Percentiles rank a stretch among this genome's conserved stretches.
Evolutionary conservation across 2,797 vertebrate species (phyloP).

Genomic region (Martes flavigula): DNA sequence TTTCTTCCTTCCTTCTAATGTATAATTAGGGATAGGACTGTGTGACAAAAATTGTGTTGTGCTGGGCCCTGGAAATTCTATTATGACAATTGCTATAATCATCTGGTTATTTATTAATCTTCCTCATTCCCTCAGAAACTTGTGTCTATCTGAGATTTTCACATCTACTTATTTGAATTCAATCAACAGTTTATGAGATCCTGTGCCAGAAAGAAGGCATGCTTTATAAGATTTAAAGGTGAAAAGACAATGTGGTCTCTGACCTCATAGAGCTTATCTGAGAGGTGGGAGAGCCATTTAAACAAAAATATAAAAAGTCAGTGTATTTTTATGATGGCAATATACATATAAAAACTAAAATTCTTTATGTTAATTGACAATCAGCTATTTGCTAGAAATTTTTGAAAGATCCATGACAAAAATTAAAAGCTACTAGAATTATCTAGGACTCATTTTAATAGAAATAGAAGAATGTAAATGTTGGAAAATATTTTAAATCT

Average conservation of each 20-base stretch:
- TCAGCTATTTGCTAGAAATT: not conserved
- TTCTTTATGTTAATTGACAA: not conserved
- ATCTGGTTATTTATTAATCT: not conserved
- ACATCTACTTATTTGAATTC: not conserved
- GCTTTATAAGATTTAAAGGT: not conserved
- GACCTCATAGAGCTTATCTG: not conserved
- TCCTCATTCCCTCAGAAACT: not conserved
- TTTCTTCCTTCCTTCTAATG: not conserved
- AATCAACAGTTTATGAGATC: not conserved
- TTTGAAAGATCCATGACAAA: not conserved
- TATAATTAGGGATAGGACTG: not conserved
- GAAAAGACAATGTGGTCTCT: not conserved
- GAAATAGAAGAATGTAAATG: not conserved
- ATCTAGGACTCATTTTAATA: conserved; percentile 21
- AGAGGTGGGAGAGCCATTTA: not conserved
- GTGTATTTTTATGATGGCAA: not conserved
- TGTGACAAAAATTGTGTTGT: not conserved
- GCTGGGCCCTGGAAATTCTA: not conserved
- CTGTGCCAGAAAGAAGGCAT: not conserved
- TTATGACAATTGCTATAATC: not conserved
- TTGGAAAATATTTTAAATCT: conserved; percentile 7
- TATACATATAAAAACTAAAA: not conserved
- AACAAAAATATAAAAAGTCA: not conserved
- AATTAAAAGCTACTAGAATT: not conserved
- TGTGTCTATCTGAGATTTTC: not conserved